phyloP scores from a whole-genome alignment of 2,888 invertebrate genomes.

The Hipparchia sbordonii region DNA sequence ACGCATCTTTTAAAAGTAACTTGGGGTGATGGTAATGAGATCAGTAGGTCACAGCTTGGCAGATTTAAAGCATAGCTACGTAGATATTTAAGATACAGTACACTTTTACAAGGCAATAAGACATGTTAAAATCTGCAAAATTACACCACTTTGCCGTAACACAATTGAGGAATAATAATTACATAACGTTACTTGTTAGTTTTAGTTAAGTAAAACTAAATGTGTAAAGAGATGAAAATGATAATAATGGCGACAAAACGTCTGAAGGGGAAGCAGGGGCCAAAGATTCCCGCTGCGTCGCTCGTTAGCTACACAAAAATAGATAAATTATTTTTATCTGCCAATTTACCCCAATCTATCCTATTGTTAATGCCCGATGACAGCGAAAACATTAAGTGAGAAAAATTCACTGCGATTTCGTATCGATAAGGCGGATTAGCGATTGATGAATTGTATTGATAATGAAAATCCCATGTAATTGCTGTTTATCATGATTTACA shows the following conservation, averaged over 20 bases:
- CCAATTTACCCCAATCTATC: conserved; percentile 78
- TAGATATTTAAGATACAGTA: neutral
- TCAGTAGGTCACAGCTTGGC: conserved; percentile 60
- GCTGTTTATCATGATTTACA: conserved; percentile 27
- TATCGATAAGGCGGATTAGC: conserved; percentile 33
- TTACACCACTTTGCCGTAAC: too few species aligned
- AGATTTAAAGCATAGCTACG: conserved; percentile 2
- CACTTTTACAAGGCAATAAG: neutral
- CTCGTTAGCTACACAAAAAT: conserved; percentile 73
- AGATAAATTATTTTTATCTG: conserved; percentile 79
- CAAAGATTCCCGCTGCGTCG: conserved; percentile 65
- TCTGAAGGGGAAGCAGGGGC: conserved; percentile 68
- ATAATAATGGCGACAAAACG: conserved; percentile 62
- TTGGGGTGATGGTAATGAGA: conserved; percentile 51
- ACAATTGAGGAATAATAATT: too few species aligned
- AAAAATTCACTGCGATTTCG: conserved; percentile 40
- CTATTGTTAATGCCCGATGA: conserved; percentile 67
- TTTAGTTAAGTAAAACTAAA: conserved; percentile 1
- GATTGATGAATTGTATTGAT: conserved; percentile 28
- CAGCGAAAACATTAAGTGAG: conserved; percentile 59
- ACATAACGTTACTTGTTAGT: neutral
- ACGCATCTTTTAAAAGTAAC: conserved; percentile 65
- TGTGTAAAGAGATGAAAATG: conserved; percentile 51
- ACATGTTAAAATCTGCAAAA: neutral
- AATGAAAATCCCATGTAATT: conserved; percentile 21